Percentiles rank a stretch among this genome's conserved stretches.
phyloP scores from a whole-genome alignment of 2,113 vertebrate species.

The Hirundichthys speculiger region DNA sequence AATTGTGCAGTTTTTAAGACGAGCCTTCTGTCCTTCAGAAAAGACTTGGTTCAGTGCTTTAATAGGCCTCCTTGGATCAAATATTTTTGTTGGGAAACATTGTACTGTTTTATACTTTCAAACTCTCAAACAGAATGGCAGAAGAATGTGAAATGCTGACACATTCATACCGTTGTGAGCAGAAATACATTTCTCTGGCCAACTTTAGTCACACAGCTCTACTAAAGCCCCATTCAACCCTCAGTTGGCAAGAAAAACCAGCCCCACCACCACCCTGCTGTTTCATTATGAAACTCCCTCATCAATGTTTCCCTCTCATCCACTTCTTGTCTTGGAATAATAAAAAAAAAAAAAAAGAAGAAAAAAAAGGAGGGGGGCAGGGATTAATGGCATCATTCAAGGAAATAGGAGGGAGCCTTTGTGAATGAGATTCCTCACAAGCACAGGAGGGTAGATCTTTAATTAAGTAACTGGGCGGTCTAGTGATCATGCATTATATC shows the following conservation, averaged over 20 bases:
- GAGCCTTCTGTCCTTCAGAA: conserved; percentile 52
- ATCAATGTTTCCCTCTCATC: conserved; percentile 39
- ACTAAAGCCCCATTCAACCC: conserved; percentile 38
- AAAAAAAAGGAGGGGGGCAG: no score
- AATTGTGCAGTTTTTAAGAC: conserved; percentile 51
- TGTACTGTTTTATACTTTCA: conserved; percentile 22
- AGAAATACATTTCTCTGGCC: conserved; percentile 32
- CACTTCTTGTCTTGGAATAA: conserved; percentile 42
- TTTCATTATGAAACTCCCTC: conserved; percentile 34
- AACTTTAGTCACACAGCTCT: conserved; percentile 14
- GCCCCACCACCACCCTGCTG: conserved; percentile 60
- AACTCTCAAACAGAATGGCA: conserved; percentile 25
- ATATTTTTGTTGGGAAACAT: conserved; percentile 41
- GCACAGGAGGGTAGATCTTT: conserved; percentile 19
- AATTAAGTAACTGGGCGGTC: conserved; percentile 66
- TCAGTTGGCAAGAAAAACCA: conserved; percentile 52
- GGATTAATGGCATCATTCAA: conserved; percentile 55
- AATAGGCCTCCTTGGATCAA: conserved; percentile 12
- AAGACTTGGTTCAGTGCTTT: conserved; percentile 20
- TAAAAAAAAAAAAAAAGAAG: background rate
- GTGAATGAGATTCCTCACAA: conserved; percentile 61
- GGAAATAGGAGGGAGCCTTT: conserved; percentile 30
- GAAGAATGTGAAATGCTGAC: conserved; percentile 41
- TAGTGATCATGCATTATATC: conserved; percentile 62
- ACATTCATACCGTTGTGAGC: conserved; percentile 10